phyloP scores from a whole-genome alignment of 2,113 vertebrate genomes.

The Platichthys stellatus region DNA sequence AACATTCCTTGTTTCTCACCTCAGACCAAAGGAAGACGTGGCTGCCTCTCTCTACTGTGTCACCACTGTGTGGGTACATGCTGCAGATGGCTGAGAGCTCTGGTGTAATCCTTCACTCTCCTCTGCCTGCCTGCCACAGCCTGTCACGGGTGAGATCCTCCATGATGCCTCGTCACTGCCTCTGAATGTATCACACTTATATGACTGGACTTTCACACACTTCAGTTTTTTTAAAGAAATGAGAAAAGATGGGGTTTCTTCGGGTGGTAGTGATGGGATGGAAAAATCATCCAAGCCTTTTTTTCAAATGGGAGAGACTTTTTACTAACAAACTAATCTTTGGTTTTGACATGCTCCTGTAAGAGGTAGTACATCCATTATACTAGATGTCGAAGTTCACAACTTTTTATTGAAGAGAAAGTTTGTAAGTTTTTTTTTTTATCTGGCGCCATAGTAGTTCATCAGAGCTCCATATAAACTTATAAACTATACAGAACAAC shows the following conservation, averaged over 20 bases:
- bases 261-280: neutral
- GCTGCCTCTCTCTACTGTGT: constrained; percentile 57
- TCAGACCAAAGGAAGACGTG: constrained; percentile 67
- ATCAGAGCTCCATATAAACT: too few relatives aligned
- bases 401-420: neutral
- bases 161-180: neutral
- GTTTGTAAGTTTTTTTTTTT: too few relatives aligned
- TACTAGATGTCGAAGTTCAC: too few relatives aligned
- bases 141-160: constrained; percentile 61
- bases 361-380: neutral
- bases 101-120: constrained; percentile 66
- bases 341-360: neutral
- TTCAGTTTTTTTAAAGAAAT: neutral
- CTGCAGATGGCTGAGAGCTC: constrained; percentile 33
- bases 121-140: constrained; percentile 79
- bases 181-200: neutral
- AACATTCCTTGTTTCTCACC: constrained; percentile 19
- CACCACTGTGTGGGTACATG: constrained; percentile 65
- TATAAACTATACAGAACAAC: too few relatives aligned
- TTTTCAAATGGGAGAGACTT: neutral
- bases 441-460: too few relatives aligned
- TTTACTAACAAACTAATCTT: neutral
- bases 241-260: neutral
- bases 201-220: constrained; percentile 10
- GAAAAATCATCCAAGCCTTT: neutral